Conservation (phyloP, 2,797 vertebrate species). For the Microctenopoma stevenorrisi region DNA sequence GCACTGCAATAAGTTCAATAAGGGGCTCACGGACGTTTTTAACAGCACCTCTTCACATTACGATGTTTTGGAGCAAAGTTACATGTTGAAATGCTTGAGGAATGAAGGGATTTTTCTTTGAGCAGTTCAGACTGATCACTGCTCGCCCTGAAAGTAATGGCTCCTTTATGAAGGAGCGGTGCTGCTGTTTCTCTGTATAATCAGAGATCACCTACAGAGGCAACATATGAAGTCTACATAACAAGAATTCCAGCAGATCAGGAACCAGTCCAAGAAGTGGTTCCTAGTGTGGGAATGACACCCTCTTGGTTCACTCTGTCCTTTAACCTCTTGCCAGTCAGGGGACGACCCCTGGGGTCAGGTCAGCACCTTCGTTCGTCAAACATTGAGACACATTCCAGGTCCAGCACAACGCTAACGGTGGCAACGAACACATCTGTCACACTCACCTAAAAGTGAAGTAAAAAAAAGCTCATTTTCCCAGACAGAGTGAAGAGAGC, state of each 20-base stretch:
- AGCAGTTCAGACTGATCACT: not conserved
- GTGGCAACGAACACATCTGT: constrained; percentile 26
- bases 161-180: not conserved
- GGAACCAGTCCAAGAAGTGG: constrained; percentile 12
- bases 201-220: constrained; percentile 1
- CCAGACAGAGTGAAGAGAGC: constrained; percentile 6
- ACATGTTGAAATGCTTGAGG: not conserved
- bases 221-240: not conserved
- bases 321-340: constrained; percentile 43
- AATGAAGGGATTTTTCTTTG: not conserved
- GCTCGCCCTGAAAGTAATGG: not conserved
- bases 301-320: constrained; percentile 50
- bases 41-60: not conserved
- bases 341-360: constrained; percentile 30
- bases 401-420: constrained; percentile 11
- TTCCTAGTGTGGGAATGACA: constrained; percentile 51
- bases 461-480: constrained; percentile 6
- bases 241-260: not conserved
- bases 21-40: not conserved
- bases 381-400: constrained; percentile 41
- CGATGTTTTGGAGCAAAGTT: not conserved
- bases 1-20: no score
- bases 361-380: constrained; percentile 58
- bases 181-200: not conserved
- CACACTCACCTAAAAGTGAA: constrained; percentile 10